Percentiles rank a stretch among this genome's conserved stretches.
These are phyloP conservation scores for Rhopilema esculentum DNA, from an alignment of 30 jellyfish, hydroid and myxozoan genomes.

Conservation along the genomic window DNA sequence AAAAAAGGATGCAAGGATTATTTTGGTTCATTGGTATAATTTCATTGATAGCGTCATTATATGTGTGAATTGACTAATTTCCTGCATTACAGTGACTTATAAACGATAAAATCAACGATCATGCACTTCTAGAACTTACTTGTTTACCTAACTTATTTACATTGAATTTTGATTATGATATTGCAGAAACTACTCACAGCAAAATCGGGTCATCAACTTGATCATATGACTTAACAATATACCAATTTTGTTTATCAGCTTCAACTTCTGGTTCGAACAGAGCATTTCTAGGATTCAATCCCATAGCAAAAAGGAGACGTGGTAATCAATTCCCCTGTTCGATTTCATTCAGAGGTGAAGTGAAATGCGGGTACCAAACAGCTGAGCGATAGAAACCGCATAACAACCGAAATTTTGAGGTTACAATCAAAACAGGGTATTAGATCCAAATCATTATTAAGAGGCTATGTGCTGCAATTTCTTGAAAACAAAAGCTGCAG, in stretches of 20 bases:
- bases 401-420: background rate
- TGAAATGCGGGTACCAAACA: background rate
- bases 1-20: no score
- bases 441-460: background rate
- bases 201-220: conserved; percentile 5
- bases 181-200: conserved; percentile 16
- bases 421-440: background rate
- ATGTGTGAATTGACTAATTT: no score
- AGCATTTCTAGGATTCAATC: conserved; percentile 17
- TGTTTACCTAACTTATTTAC: no score
- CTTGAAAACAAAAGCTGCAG: background rate
- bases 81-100: no score
- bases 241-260: conserved; percentile 66
- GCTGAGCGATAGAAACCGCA: background rate
- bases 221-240: conserved; percentile 63
- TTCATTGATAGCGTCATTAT: no score
- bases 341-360: background rate
- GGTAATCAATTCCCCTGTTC: background rate
- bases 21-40: no score
- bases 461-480: background rate
- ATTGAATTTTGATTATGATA: conserved; percentile 4
- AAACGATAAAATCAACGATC: no score
- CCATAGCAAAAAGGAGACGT: conserved; percentile 5
- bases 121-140: no score
- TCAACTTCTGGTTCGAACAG: conserved; percentile 19